Evolutionary conservation across 2,888 invertebrate genomes (phyloP).

Genomic region (Ceraclea dissimilis): DNA sequence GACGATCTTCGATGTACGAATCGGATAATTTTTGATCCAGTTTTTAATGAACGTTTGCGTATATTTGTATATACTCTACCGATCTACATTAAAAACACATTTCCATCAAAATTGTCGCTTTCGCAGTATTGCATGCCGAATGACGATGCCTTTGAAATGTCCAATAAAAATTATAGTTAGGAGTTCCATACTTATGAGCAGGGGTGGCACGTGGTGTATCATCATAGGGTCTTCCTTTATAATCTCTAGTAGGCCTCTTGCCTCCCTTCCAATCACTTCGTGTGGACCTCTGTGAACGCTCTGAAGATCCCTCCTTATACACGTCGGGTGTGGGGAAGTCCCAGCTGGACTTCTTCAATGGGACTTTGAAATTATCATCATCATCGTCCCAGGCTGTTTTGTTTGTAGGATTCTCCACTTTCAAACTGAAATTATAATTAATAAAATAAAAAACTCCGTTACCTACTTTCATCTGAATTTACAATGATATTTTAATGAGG

Average conservation of each 20-base stretch:
- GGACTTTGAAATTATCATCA: conserved; percentile 57
- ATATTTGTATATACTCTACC: no score
- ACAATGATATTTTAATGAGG: no score
- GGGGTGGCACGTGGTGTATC: conserved; percentile 81
- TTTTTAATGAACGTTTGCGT: no score
- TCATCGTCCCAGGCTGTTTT: conserved; percentile 77
- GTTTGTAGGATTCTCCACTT: conserved; percentile 49
- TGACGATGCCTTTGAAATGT: no score
- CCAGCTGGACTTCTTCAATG: conserved; percentile 73
- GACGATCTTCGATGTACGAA: no score
- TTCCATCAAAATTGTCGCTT: no score
- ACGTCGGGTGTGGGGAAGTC: conserved; percentile 83
- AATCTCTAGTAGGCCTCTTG: conserved; percentile 34
- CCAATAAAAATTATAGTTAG: no score
- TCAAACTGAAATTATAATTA: conserved; percentile 34
- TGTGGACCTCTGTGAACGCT: conserved; percentile 37
- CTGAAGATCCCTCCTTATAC: conserved; percentile 34
- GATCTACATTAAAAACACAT: no score
- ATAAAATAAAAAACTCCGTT: conserved; percentile 4
- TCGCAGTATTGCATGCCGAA: no score
- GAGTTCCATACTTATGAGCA: conserved; percentile 57
- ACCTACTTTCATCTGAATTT: no score
- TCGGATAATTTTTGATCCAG: no score
- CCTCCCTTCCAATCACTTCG: conserved; percentile 34
- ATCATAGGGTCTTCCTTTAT: conserved; percentile 46